Evolutionary conservation across 2,797 vertebrate genomes (phyloP).

Genomic region (Carcharodon carcharias): DNA sequence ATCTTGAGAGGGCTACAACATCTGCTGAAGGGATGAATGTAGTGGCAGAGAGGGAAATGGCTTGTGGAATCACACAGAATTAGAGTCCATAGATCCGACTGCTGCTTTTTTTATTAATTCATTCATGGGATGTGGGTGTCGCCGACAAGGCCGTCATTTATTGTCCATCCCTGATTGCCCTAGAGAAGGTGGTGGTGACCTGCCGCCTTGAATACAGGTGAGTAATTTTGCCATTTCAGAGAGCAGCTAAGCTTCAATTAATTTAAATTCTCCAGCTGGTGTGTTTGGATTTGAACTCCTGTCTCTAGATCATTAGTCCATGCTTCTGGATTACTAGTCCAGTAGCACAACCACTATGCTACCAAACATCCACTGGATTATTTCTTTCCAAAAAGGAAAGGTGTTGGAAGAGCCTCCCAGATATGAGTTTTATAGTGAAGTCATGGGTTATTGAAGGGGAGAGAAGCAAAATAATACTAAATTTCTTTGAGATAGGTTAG

Average conservation of each 20-base stretch:
- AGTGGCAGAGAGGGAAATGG: background rate
- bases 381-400: background rate
- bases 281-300: background rate
- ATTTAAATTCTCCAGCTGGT: background rate
- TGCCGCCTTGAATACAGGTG: background rate
- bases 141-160: background rate
- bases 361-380: too few species aligned
- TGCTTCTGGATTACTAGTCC: background rate
- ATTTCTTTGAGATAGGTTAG: background rate
- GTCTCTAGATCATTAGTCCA: background rate
- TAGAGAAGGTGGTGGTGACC: background rate
- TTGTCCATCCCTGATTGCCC: background rate
- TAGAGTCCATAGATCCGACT: background rate
- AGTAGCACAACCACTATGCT: too few species aligned
- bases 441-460: background rate
- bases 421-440: background rate
- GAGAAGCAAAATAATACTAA: background rate
- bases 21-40: constrained; percentile 7
- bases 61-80: background rate
- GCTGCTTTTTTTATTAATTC: background rate
- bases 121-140: background rate
- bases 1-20: constrained; percentile 38
- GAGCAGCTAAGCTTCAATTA: background rate
- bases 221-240: background rate
- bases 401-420: too few species aligned